phyloP scores from a whole-genome alignment of 1,140 invertebrate genomes.

The Sweltsa coloradensis region DNA sequence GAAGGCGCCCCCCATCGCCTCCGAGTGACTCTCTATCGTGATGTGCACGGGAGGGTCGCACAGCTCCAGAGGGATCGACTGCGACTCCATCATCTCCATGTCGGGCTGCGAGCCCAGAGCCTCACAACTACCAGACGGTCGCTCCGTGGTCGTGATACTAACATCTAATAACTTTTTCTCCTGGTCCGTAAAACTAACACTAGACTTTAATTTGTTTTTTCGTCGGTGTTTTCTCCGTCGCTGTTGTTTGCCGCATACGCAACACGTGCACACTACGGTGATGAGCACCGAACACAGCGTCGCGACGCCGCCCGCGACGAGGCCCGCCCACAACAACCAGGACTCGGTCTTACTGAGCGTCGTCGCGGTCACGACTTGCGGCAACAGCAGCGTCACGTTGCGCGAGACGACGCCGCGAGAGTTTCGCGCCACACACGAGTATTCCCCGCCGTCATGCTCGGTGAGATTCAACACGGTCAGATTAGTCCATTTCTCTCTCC shows the following conservation, averaged over 20 bases:
- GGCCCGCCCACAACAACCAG: conserved; percentile 40
- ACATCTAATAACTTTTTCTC: conserved; percentile 70
- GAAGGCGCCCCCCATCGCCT: conserved; percentile 13
- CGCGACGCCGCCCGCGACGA: conserved; percentile 37
- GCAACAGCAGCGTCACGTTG: conserved; percentile 57
- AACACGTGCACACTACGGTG: conserved; percentile 35
- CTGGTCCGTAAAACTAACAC: conserved; percentile 68
- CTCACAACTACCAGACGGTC: conserved; percentile 28
- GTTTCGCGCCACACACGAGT: conserved; percentile 66
- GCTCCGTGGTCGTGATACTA: conserved; percentile 62
- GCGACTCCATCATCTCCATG: conserved; percentile 29
- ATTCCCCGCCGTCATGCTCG: conserved; percentile 65
- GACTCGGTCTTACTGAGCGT: conserved; percentile 47
- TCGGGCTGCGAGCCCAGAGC: conserved; percentile 36
- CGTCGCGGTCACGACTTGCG: conserved; percentile 49
- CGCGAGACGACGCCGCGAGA: conserved; percentile 51
- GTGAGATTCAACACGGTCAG: conserved; percentile 59
- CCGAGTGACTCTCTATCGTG: conserved; percentile 55
- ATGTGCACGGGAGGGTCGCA: conserved; percentile 56
- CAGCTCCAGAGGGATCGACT: conserved; percentile 26
- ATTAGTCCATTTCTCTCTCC: conserved; percentile 51
- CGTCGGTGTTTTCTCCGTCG: conserved; percentile 32
- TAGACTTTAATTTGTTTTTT: conserved; percentile 51
- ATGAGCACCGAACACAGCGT: conserved; percentile 35
- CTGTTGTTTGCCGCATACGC: conserved; percentile 37